phyloP scores from a whole-genome alignment of 2,797 vertebrate genomes.

The Sebastes trivittatus region DNA sequence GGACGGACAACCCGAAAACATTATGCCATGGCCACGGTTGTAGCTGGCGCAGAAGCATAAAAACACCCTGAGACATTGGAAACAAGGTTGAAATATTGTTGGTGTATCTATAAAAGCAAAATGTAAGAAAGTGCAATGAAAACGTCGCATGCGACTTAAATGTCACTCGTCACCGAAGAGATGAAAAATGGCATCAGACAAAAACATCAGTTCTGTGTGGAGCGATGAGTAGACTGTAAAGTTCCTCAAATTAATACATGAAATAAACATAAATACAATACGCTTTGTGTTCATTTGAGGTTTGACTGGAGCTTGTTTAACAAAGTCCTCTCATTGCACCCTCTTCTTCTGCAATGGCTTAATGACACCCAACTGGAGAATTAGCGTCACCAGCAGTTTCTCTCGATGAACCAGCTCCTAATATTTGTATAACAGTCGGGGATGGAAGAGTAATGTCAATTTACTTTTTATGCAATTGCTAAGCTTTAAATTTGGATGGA shows the following conservation, averaged over 20 bases:
- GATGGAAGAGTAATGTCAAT: neutral
- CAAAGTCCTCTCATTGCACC: neutral
- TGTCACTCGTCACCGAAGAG: neutral
- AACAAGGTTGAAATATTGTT: neutral
- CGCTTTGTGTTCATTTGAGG: neutral
- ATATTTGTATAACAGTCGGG: neutral
- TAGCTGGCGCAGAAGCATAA: too few relatives aligned
- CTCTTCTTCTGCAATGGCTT: neutral
- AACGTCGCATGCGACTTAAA: neutral
- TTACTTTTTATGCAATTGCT: neutral
- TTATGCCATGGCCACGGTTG: too few relatives aligned
- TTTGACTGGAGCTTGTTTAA: neutral
- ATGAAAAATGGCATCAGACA: neutral
- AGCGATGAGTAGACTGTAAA: too few relatives aligned
- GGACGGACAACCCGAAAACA: too few relatives aligned
- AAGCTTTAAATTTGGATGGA: neutral
- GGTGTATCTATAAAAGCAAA: neutral
- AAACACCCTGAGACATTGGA: too few relatives aligned
- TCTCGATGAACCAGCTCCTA: neutral
- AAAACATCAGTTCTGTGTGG: neutral
- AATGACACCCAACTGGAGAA: neutral
- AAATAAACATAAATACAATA: neutral
- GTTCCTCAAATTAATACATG: neutral
- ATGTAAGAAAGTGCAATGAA: neutral
- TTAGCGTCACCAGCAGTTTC: neutral